Conservation (phyloP, 2,113 vertebrate species). For the Hucho hucho region DNA sequence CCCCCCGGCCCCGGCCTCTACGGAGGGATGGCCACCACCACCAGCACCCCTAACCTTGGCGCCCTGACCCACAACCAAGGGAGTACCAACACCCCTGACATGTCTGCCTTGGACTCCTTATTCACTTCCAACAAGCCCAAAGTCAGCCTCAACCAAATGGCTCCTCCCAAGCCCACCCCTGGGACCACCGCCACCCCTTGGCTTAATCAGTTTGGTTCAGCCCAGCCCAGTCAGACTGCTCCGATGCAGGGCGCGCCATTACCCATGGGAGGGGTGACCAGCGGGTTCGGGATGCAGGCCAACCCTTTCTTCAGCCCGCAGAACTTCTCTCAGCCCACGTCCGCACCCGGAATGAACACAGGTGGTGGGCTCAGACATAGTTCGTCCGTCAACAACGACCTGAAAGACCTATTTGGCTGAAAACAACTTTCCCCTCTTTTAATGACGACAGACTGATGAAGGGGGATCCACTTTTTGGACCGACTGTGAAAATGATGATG, state of each 20-base stretch:
- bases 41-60: conserved; percentile 82
- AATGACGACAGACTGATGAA: not conserved
- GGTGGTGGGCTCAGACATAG: conserved; percentile 79
- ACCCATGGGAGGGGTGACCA: conserved; percentile 73
- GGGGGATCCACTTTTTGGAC: not conserved
- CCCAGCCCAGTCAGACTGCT: conserved; percentile 73
- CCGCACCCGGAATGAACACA: conserved; percentile 55
- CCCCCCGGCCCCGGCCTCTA: conserved; percentile 80
- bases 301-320: conserved; percentile 97
- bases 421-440: conserved; percentile 3
- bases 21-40: conserved; percentile 75
- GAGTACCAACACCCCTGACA: conserved; percentile 77
- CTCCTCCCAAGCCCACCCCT: conserved; percentile 70
- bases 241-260: conserved; percentile 63
- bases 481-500: conserved; percentile 24
- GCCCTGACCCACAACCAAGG: conserved; percentile 70
- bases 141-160: conserved; percentile 93
- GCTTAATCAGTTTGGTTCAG: conserved; percentile 84
- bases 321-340: conserved; percentile 84
- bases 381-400: conserved; percentile 89
- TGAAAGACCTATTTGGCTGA: conserved; percentile 97
- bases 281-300: conserved; percentile 89
- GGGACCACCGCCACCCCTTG: conserved; percentile 77
- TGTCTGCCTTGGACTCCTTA: conserved; percentile 91
- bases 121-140: conserved; percentile 91